Conservation (phyloP, 2,113 vertebrate genomes). For the Formicarius rufipectus region DNA sequence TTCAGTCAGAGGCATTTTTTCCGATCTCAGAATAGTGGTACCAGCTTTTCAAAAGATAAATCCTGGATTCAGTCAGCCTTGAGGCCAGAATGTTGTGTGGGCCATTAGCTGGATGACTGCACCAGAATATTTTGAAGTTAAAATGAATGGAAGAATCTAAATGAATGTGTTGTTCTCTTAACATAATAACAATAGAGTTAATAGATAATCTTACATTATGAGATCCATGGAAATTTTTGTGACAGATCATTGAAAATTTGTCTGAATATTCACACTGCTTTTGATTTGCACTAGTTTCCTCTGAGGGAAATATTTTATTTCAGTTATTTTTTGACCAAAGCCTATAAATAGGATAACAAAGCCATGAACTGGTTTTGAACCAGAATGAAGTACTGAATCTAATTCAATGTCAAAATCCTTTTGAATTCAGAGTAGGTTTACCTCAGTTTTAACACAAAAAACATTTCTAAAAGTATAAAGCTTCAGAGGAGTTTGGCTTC, state of each 20-base stretch:
- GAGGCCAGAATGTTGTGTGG: background rate
- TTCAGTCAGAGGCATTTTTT: background rate
- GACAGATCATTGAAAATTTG: background rate
- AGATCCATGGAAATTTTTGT: background rate
- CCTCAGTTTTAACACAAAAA: background rate
- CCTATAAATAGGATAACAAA: background rate
- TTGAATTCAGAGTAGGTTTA: background rate
- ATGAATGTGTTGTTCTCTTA: background rate
- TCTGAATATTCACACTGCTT: background rate
- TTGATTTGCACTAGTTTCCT: background rate
- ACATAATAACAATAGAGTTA: background rate
- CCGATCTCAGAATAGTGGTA: background rate
- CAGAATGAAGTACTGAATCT: background rate
- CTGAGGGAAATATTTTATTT: background rate
- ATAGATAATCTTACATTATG: background rate
- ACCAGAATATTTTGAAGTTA: background rate
- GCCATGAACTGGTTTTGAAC: background rate
- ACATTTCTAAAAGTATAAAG: background rate
- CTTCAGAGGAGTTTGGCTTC: background rate
- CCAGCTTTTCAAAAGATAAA: background rate
- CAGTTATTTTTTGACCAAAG: background rate
- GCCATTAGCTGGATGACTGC: background rate
- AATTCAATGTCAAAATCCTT: background rate
- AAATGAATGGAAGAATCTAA: slow-evolving; percentile 42
- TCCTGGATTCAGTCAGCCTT: background rate